phyloP scores from a whole-genome alignment of 2,113 vertebrate genomes.

The Antechinus stuartii region DNA sequence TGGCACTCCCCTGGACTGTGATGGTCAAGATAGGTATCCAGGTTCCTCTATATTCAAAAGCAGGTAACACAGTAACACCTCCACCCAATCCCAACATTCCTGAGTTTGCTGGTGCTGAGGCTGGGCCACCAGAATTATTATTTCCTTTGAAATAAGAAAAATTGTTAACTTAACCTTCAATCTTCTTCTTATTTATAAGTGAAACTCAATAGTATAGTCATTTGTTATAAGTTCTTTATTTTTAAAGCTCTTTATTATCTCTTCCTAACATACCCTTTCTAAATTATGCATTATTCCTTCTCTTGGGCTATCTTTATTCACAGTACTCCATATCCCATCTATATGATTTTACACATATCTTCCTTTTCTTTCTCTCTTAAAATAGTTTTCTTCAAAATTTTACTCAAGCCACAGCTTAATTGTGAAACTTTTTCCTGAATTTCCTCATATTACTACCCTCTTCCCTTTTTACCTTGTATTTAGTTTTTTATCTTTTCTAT shows the following conservation, averaged over 20 bases:
- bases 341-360: neutral
- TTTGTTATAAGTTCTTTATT: neutral
- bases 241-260: neutral
- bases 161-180: slow-evolving; percentile 38
- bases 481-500: neutral
- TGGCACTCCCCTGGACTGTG: slow-evolving; percentile 96
- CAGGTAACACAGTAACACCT: slow-evolving; percentile 92
- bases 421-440: neutral
- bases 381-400: neutral
- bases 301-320: neutral
- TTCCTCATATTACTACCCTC: neutral
- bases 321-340: neutral
- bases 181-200: neutral
- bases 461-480: neutral
- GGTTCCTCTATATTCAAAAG: slow-evolving; percentile 97
- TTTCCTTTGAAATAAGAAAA: slow-evolving; percentile 78
- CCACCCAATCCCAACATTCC: slow-evolving; percentile 89
- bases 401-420: neutral
- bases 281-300: neutral
- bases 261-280: neutral
- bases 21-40: slow-evolving; percentile 98
- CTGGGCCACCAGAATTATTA: slow-evolving; percentile 85
- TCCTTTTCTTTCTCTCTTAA: neutral
- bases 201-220: slow-evolving; percentile 15
- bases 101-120: slow-evolving; percentile 86